phyloP scores from a whole-genome alignment of 1,140 invertebrate genomes.

The Drosophila teissieri region DNA sequence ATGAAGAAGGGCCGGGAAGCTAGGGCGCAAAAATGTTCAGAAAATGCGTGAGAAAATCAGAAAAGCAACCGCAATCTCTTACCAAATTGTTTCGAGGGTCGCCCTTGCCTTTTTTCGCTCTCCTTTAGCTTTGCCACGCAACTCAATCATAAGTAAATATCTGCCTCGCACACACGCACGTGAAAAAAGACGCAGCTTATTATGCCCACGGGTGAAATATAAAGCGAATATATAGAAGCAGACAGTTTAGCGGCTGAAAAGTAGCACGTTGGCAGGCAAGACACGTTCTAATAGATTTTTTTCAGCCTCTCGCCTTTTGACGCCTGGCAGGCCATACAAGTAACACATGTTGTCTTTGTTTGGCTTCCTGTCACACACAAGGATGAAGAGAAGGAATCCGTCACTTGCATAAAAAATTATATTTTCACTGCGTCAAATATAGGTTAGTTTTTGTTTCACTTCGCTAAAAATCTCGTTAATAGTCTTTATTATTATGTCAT shows the following conservation, averaged over 20 bases:
- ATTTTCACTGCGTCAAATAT: too few relatives aligned
- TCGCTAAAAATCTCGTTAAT: neutral
- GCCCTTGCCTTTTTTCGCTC: constrained; percentile 21
- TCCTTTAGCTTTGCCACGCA: constrained; percentile 56
- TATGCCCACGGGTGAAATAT: constrained; percentile 80
- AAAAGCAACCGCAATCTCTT: constrained; percentile 81
- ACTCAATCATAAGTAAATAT: constrained; percentile 83
- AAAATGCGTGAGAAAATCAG: constrained; percentile 81
- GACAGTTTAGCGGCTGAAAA: constrained; percentile 8
- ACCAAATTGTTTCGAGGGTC: constrained; percentile 76
- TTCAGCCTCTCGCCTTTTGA: constrained; percentile 76
- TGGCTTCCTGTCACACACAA: constrained; percentile 74
- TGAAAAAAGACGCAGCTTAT: constrained; percentile 61
- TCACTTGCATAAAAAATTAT: constrained; percentile 1
- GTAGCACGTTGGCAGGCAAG: constrained; percentile 71
- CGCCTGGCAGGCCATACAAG: constrained; percentile 66
- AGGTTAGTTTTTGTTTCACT: too few relatives aligned
- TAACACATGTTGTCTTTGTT: constrained; percentile 82
- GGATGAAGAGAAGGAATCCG: constrained; percentile 11
- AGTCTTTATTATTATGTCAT: neutral
- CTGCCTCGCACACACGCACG: constrained; percentile 54
- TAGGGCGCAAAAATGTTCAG: constrained; percentile 27
- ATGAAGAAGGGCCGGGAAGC: neutral
- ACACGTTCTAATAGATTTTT: constrained; percentile 82
- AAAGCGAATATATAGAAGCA: constrained; percentile 34